A percentile compares a stretch with the other conserved stretches of the same genome.
phyloP scores from a whole-genome alignment of 2,888 invertebrate genomes.

The Lydus trimaculatus region DNA sequence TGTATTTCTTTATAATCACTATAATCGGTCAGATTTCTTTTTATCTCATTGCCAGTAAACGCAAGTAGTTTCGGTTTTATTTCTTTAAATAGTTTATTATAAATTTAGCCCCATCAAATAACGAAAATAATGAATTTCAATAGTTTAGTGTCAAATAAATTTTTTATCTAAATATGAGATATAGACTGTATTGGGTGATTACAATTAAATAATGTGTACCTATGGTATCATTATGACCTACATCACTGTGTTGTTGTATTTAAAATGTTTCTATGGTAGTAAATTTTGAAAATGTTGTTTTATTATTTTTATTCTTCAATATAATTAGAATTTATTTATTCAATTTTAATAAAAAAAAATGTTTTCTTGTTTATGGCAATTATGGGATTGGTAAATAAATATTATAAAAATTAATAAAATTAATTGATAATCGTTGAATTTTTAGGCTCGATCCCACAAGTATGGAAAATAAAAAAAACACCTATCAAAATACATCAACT shows the following conservation, averaged over 20 bases:
- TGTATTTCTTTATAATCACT: constrained; percentile 30
- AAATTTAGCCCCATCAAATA: too few relatives aligned
- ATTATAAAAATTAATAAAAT: constrained; percentile 14
- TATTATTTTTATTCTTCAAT: constrained; percentile 35
- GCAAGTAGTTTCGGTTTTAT: constrained; percentile 23
- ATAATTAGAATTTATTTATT: constrained; percentile 14
- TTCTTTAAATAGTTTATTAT: too few relatives aligned
- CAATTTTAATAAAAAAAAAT: constrained; percentile 54
- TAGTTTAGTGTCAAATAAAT: constrained; percentile 11
- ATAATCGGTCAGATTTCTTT: constrained; percentile 28
- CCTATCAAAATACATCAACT: constrained; percentile 46
- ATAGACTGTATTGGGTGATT: constrained; percentile 13
- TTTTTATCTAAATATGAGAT: constrained; percentile 1
- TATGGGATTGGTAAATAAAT: constrained; percentile 62
- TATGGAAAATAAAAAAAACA: constrained; percentile 58
- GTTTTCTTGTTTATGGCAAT: constrained; percentile 71
- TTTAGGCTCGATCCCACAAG: constrained; percentile 57
- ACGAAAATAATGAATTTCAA: constrained; percentile 13
- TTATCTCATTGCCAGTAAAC: constrained; percentile 17
- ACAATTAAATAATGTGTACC: constrained; percentile 20
- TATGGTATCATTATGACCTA: constrained; percentile 48
- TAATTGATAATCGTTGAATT: constrained; percentile 32
- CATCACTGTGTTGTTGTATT: constrained; percentile 42
- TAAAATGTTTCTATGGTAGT: constrained; percentile 41
- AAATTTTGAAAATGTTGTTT: constrained; percentile 28